Conservation (phyloP, 2,113 vertebrate genomes). For the Scomber scombrus region DNA sequence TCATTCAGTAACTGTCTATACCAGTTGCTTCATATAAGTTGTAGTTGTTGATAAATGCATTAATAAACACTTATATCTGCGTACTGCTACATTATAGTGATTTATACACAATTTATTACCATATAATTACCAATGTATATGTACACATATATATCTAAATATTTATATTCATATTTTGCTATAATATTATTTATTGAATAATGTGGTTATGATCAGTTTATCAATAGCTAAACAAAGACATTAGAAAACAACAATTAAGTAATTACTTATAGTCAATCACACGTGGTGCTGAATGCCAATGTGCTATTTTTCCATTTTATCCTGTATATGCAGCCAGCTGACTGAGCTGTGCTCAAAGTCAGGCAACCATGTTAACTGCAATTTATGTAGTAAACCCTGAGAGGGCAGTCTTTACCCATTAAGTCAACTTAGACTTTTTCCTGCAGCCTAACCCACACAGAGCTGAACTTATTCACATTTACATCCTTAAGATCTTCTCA, state of each 20-base stretch:
- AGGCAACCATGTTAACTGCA: conserved; percentile 48
- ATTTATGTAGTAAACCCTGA: conserved; percentile 60
- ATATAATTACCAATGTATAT: no score
- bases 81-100: no score
- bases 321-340: background rate
- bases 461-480: conserved; percentile 21
- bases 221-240: no score
- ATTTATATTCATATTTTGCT: no score
- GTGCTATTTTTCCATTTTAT: background rate
- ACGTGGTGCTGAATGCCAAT: background rate
- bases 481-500: conserved; percentile 29
- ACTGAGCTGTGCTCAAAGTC: conserved; percentile 7
- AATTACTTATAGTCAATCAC: background rate
- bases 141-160: no score
- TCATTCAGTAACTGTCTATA: background rate
- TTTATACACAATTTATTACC: no score
- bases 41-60: no score
- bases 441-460: conserved; percentile 43
- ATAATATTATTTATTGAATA: no score
- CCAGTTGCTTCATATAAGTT: background rate
- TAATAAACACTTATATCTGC: no score
- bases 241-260: background rate
- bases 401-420: conserved; percentile 78
- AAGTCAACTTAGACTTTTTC: conserved; percentile 22
- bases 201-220: no score